These are phyloP conservation scores for Olivierus martensii DNA, from an alignment of 1,140 invertebrate species.

Conservation along the genomic window DNA sequence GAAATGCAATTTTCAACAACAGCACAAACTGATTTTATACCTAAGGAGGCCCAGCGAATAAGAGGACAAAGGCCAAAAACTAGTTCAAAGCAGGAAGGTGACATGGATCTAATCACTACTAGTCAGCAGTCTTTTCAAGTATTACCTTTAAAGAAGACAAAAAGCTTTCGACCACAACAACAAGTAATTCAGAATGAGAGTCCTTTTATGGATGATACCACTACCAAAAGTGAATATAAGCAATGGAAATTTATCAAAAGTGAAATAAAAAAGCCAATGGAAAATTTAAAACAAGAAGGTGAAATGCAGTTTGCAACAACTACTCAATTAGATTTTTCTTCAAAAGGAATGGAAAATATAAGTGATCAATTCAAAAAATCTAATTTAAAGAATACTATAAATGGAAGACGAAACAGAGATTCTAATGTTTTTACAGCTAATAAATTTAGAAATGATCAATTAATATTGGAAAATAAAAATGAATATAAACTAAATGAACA, in stretches of 20 bases:
- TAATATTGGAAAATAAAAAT: no score
- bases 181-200: neutral
- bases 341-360: no score
- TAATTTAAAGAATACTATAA: no score
- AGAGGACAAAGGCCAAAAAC: conserved; percentile 24
- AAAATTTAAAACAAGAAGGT: conserved; percentile 12
- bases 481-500: no score
- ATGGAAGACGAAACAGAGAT: no score
- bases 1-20: conserved; percentile 14
- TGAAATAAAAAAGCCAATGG: conserved; percentile 9
- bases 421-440: no score
- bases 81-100: conserved; percentile 18
- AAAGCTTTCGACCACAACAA: conserved; percentile 1
- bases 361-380: no score
- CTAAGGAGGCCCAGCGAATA: conserved; percentile 17
- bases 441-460: no score
- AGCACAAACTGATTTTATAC: conserved; percentile 5
- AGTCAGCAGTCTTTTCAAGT: conserved; percentile 1
- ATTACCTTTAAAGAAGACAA: neutral
- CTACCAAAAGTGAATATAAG: neutral
- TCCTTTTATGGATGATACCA: neutral
- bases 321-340: neutral
- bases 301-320: conserved; percentile 13
- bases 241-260: neutral
- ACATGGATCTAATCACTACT: conserved; percentile 11